These are phyloP conservation scores for Leucophenga varia DNA, from an alignment of 1,140 invertebrate species.

Conservation along the genomic window DNA sequence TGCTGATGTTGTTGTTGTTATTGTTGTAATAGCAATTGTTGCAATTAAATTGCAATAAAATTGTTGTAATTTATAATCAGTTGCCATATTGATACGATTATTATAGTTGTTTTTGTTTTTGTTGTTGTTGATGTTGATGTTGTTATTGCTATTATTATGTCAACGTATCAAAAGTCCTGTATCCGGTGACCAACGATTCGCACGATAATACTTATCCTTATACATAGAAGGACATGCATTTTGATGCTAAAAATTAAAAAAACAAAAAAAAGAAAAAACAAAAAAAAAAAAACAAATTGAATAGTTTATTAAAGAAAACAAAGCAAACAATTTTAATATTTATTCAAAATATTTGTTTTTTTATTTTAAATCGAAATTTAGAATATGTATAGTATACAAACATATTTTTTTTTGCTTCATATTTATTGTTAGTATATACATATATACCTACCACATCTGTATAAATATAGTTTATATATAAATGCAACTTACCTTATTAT, in stretches of 20 bases:
- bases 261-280: constrained; percentile 13
- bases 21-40: constrained; percentile 1
- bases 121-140: constrained; percentile 10
- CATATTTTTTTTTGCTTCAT: background rate
- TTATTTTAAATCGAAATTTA: background rate
- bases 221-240: constrained; percentile 70
- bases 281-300: background rate
- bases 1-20: constrained; percentile 14
- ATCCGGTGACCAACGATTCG: constrained; percentile 54
- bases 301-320: too few species aligned
- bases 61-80: too few species aligned
- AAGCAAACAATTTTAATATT: constrained; percentile 3
- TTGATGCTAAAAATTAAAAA: constrained; percentile 60
- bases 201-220: constrained; percentile 68
- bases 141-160: constrained; percentile 20
- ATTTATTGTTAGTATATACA: background rate
- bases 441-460: background rate
- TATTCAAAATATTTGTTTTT: constrained; percentile 2
- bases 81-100: too few species aligned
- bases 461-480: background rate
- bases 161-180: constrained; percentile 55
- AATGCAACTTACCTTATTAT: constrained; percentile 58
- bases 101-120: background rate
- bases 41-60: constrained; percentile 1
- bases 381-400: background rate